Conservation (phyloP, 2,888 invertebrate genomes). For the Lymantria monacha region DNA sequence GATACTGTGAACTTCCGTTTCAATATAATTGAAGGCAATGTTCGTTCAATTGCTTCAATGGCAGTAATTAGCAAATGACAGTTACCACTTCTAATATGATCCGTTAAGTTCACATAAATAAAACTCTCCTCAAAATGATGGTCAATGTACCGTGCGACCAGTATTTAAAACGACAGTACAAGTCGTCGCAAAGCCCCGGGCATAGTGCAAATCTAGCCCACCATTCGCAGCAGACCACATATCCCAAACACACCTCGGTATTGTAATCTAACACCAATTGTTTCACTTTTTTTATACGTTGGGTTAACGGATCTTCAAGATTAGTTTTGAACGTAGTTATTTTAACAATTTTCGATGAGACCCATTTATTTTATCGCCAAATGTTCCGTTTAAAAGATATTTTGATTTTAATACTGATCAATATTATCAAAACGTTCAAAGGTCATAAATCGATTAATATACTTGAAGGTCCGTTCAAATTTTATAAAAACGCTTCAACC, state of each 20-base stretch:
- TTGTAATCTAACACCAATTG: constrained; percentile 70
- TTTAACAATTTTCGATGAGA: neutral
- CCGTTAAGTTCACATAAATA: too few species aligned
- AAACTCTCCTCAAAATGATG: neutral
- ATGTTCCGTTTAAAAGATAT: neutral
- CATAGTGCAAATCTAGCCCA: constrained; percentile 48
- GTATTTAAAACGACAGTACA: constrained; percentile 20
- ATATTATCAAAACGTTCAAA: constrained; percentile 6
- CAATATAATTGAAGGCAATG: too few species aligned
- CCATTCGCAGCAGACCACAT: constrained; percentile 69
- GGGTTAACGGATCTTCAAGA: constrained; percentile 50
- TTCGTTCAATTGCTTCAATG: too few species aligned
- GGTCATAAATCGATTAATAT: constrained; percentile 6
- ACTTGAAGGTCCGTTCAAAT: constrained; percentile 44
- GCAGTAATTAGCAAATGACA: too few species aligned
- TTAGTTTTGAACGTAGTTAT: constrained; percentile 13
- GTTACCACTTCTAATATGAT: too few species aligned
- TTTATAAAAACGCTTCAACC: constrained; percentile 37
- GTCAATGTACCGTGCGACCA: constrained; percentile 26
- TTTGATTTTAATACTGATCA: constrained; percentile 15
- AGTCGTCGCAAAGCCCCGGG: constrained; percentile 37
- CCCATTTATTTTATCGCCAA: neutral
- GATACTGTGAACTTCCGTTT: constrained; percentile 10
- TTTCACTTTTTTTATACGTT: constrained; percentile 36
- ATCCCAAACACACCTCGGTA: constrained; percentile 75